Base-by-base conservation (phyloP, 2,888 invertebrate species). In the Agrypnus murinus region DNA sequence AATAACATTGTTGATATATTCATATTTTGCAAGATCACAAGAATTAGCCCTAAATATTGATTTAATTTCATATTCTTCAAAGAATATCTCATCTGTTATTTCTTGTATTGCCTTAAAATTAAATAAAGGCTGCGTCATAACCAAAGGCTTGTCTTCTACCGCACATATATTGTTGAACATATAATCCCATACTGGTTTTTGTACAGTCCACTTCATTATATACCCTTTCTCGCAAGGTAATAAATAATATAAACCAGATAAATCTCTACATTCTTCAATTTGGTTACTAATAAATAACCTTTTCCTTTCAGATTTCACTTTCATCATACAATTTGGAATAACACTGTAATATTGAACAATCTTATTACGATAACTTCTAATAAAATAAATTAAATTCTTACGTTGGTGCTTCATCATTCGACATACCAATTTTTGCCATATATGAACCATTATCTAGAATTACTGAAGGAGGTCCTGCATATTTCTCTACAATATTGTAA, bases 111-210 rank as follows among this genome's bases (percentile, higher is more conserved):
- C 94, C 0, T 91, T 88, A 83, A 99, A 98, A 84, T 99, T 98
- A 81, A 96, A 95, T 77, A 95, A 89, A 0, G 99, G 98, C 82
- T 99, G 99, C 0, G 99, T 99, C 34, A 99, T 87, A 3, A 99
- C 90, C 0, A 98, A 85, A 3, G 93, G 92, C 0, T 92, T 92
- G 60, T 96, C 94, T 72, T 90, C 90, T 60, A 95, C 89, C 79
- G 93, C 92, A 0, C 93, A 93, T 76, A 94, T 92, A 77, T 96
- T 95, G 81, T 93, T 93, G 77, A 99, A 97, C 68, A 96, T 90
- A 79, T 96, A 94, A 85, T 99, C 98, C 98, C 98, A 99, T 1
- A 99, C 91, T 5, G 93, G 93, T 86, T 97, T 97, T 82, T 99
- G 95, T 0, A 95, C 91, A 79, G 99, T 98, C 96, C 98, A 99